phyloP scores from a whole-genome alignment of 1,140 invertebrate genomes.

The Drosophila parvula region DNA sequence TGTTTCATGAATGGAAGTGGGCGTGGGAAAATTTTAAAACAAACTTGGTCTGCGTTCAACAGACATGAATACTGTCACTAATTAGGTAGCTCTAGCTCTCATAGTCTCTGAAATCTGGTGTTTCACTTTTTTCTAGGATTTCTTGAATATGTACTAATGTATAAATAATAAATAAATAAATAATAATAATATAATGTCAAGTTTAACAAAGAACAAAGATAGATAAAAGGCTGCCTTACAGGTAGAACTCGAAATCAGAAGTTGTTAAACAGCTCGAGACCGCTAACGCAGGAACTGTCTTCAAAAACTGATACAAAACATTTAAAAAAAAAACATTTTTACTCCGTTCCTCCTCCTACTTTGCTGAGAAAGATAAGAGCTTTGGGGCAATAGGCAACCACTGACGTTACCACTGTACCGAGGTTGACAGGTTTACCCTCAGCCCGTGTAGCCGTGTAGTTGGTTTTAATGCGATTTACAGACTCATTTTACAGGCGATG shows the following conservation, averaged over 20 bases:
- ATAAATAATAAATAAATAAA: background rate
- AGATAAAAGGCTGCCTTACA: background rate
- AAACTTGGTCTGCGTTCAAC: too few relatives aligned
- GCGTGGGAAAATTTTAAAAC: too few relatives aligned
- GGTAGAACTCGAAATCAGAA: background rate
- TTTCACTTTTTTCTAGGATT: background rate
- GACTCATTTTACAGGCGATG: slow-evolving; percentile 83
- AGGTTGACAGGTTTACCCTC: slow-evolving; percentile 72
- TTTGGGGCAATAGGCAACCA: slow-evolving; percentile 46
- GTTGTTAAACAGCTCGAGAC: background rate
- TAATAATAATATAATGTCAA: background rate
- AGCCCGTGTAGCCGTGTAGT: slow-evolving; percentile 73
- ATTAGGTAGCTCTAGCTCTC: too few relatives aligned
- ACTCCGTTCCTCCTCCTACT: slow-evolving; percentile 2
- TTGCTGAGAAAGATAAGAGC: slow-evolving; percentile 5
- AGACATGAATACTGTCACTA: too few relatives aligned
- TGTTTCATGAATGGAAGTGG: too few relatives aligned
- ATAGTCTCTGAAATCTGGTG: too few relatives aligned
- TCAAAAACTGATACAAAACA: slow-evolving; percentile 28
- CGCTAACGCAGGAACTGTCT: slow-evolving; percentile 11
- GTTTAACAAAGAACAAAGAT: background rate
- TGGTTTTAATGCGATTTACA: slow-evolving; percentile 80
- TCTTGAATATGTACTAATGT: background rate
- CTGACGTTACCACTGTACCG: slow-evolving; percentile 37
- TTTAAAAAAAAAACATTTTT: too few relatives aligned